phyloP scores from a whole-genome alignment of 2,113 vertebrate genomes.

The Phylloscopus trochilus region DNA sequence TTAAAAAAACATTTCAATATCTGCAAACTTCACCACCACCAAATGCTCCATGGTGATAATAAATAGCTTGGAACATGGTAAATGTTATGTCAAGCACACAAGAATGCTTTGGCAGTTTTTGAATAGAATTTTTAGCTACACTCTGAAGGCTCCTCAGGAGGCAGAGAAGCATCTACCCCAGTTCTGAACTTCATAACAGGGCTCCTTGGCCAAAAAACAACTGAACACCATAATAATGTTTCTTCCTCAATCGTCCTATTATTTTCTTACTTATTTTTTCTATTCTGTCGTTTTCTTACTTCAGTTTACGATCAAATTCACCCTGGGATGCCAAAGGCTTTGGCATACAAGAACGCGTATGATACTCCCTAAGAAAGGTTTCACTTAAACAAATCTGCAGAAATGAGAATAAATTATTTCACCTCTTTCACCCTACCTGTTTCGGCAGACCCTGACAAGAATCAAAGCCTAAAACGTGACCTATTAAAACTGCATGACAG shows the following conservation, averaged over 20 bases:
- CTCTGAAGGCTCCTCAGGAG: background rate
- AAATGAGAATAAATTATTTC: rapidly evolving
- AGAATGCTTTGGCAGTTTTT: background rate
- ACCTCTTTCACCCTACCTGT: rapidly evolving
- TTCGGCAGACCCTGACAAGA: too few relatives aligned
- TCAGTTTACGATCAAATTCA: background rate
- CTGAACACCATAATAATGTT: rapidly evolving
- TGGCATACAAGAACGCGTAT: rapidly evolving
- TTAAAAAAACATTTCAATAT: background rate
- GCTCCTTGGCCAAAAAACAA: background rate
- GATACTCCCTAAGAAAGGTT: too few relatives aligned
- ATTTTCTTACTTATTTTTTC: background rate
- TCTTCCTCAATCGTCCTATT: background rate
- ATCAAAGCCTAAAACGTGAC: too few relatives aligned
- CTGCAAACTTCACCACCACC: background rate
- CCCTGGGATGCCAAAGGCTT: too few relatives aligned
- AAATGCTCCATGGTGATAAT: background rate
- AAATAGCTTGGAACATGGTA: background rate
- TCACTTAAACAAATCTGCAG: too few relatives aligned
- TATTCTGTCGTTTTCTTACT: background rate
- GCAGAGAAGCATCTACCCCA: rapidly evolving
- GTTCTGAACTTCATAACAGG: background rate
- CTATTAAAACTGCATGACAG: rapidly evolving
- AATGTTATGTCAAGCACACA: background rate
- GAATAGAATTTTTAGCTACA: background rate